Evolutionary conservation across 1,140 invertebrate species (phyloP).

Genomic region (Hypsibius dujardini): DNA sequence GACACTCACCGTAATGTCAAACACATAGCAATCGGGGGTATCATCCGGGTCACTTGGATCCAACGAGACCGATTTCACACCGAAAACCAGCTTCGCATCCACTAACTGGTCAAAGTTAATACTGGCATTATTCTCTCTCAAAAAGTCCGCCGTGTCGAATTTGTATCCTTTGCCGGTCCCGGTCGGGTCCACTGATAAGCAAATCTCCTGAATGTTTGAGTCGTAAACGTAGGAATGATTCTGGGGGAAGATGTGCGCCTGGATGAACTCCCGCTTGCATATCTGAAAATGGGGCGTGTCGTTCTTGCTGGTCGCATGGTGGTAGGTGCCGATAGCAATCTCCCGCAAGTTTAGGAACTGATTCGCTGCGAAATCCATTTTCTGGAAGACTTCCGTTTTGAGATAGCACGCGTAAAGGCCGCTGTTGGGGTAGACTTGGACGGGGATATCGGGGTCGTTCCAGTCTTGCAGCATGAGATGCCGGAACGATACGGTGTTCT

Average conservation of each 20-base stretch:
- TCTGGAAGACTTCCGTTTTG: constrained; percentile 58
- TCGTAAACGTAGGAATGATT: constrained; percentile 81
- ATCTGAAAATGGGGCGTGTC: constrained; percentile 46
- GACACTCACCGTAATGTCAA: constrained; percentile 45
- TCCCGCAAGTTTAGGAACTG: constrained; percentile 57
- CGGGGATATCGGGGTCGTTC: constrained; percentile 59
- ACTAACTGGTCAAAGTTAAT: constrained; percentile 60
- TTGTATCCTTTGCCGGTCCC: constrained; percentile 25
- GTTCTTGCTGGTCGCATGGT: constrained; percentile 42
- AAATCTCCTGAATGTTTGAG: constrained; percentile 48
- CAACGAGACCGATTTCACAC: constrained; percentile 68
- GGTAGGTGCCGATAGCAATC: constrained; percentile 65
- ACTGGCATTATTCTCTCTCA: constrained; percentile 42
- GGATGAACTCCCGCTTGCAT: constrained; percentile 58
- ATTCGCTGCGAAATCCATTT: constrained; percentile 62
- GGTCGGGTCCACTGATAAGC: constrained; percentile 25
- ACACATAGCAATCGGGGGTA: constrained; percentile 69
- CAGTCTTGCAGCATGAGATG: constrained; percentile 59
- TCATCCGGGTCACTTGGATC: constrained; percentile 60
- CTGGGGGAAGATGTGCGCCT: constrained; percentile 62
- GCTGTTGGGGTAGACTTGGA: constrained; percentile 70
- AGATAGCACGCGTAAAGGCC: constrained; percentile 84
- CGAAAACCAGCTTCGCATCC: constrained; percentile 48
- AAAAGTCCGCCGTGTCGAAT: constrained; percentile 43
- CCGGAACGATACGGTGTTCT: constrained; percentile 75